phyloP scores from a whole-genome alignment of 2,888 invertebrate genomes.

The Gortyna flavago region DNA sequence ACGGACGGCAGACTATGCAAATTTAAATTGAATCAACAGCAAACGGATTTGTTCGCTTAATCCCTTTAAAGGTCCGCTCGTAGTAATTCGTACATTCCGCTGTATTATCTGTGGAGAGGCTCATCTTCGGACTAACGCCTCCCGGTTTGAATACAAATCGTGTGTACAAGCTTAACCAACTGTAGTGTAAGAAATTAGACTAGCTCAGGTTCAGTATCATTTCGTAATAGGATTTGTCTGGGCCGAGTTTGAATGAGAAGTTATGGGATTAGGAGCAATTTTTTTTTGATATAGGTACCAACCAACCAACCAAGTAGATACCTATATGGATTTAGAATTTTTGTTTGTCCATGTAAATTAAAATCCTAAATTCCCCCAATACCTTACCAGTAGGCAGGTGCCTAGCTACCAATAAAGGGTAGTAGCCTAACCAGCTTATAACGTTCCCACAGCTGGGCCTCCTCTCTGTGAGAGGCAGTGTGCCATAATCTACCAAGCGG shows the following conservation, averaged over 20 bases:
- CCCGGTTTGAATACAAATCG: conserved; percentile 67
- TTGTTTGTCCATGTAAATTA: too few relatives aligned
- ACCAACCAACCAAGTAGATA: too few relatives aligned
- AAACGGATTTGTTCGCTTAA: conserved; percentile 75
- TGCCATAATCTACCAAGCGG: neutral
- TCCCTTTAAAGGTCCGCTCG: conserved; percentile 64
- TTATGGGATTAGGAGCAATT: conserved; percentile 21
- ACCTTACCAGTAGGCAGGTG: neutral
- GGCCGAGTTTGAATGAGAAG: conserved; percentile 43
- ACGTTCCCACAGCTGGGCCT: neutral
- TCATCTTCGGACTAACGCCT: conserved; percentile 67
- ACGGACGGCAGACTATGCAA: conserved; percentile 74
- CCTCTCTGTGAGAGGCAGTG: neutral
- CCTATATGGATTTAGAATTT: too few relatives aligned
- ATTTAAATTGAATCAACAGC: conserved; percentile 84
- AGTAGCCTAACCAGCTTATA: neutral
- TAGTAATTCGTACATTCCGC: conserved; percentile 52
- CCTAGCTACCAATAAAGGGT: neutral
- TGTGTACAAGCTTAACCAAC: conserved; percentile 62
- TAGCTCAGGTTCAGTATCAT: conserved; percentile 47
- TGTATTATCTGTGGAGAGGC: conserved; percentile 56
- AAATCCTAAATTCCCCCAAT: too few relatives aligned
- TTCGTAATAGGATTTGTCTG: conserved; percentile 60
- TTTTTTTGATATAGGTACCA: too few relatives aligned
- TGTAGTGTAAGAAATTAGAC: conserved; percentile 64